These are phyloP conservation scores for Nothoprocta pentlandii DNA, from an alignment of 2,113 vertebrate genomes.

Conservation along the genomic window DNA sequence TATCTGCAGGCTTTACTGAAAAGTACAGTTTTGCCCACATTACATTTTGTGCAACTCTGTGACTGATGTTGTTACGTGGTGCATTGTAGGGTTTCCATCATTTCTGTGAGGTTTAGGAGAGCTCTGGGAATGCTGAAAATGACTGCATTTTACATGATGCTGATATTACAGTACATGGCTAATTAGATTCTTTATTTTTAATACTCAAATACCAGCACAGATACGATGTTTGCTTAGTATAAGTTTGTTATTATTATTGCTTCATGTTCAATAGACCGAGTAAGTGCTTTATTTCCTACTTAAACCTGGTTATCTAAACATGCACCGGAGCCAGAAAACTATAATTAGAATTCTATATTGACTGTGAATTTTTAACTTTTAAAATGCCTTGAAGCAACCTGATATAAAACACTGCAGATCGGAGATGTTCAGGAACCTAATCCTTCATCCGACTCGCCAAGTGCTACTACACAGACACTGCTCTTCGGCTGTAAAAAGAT, in stretches of 20 bases:
- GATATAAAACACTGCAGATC: not conserved
- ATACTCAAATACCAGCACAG: not conserved
- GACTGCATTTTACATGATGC: slow-evolving; percentile 12
- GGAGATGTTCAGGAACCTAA: not conserved
- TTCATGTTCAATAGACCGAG: not conserved
- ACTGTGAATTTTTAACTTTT: not conserved
- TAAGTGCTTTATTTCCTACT: not conserved
- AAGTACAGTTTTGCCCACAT: not conserved
- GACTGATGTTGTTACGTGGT: not conserved
- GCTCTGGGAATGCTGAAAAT: slow-evolving; percentile 4
- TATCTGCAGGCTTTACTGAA: not conserved
- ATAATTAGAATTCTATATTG: not conserved
- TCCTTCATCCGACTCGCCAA: not conserved
- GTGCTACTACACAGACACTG: not conserved
- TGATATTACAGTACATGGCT: not conserved
- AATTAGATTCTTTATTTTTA: slow-evolving; percentile 33
- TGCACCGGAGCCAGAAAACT: not conserved
- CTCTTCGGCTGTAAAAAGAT: not conserved
- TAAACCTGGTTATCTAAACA: slow-evolving; percentile 11
- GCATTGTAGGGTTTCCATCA: not conserved
- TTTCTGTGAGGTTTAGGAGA: not conserved
- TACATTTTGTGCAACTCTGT: not conserved
- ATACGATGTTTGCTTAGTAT: not conserved
- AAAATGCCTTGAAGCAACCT: not conserved
- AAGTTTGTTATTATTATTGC: not conserved